Percentiles rank a stretch among this genome's conserved stretches.
These are phyloP conservation scores for Nixonia krombeini DNA, from an alignment of 1,140 invertebrate genomes.

Conservation along the genomic window DNA sequence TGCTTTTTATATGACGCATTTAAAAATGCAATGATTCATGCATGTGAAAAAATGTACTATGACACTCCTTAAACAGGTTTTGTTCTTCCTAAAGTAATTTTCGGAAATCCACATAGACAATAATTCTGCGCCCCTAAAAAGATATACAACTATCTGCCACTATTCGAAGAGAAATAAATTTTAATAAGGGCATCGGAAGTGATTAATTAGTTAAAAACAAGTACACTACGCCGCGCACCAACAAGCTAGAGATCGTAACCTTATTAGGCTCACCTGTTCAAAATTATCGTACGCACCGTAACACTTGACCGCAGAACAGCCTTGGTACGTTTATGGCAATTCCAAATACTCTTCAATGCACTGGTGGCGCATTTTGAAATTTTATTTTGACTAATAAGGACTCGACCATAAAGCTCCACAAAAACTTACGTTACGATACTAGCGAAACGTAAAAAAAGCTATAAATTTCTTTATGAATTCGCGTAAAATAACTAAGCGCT, in stretches of 20 bases:
- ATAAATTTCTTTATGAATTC: conserved; percentile 8
- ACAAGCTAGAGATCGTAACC: conserved; percentile 29
- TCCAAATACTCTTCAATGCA: conserved; percentile 8
- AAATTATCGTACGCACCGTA: conserved; percentile 17
- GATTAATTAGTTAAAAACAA: conserved; percentile 1
- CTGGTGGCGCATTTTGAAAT: conserved; percentile 26
- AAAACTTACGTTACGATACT: background rate
- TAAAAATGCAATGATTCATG: background rate
- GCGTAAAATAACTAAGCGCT: background rate
- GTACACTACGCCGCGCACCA: background rate
- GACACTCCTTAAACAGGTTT: background rate
- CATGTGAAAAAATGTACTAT: background rate
- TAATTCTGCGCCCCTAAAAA: too few relatives aligned
- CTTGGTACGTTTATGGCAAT: conserved; percentile 38
- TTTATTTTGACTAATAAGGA: background rate
- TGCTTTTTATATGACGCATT: background rate
- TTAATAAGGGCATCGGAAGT: too few relatives aligned
- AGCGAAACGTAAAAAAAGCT: conserved; percentile 6
- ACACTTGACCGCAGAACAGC: conserved; percentile 12
- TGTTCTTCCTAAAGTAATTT: background rate
- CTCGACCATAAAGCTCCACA: background rate
- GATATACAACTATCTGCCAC: too few relatives aligned
- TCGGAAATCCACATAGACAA: background rate
- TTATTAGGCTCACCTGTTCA: conserved; percentile 43
- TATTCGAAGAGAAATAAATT: too few relatives aligned